phyloP scores from a whole-genome alignment of 2,113 vertebrate genomes.

The Thunnus maccoyii region DNA sequence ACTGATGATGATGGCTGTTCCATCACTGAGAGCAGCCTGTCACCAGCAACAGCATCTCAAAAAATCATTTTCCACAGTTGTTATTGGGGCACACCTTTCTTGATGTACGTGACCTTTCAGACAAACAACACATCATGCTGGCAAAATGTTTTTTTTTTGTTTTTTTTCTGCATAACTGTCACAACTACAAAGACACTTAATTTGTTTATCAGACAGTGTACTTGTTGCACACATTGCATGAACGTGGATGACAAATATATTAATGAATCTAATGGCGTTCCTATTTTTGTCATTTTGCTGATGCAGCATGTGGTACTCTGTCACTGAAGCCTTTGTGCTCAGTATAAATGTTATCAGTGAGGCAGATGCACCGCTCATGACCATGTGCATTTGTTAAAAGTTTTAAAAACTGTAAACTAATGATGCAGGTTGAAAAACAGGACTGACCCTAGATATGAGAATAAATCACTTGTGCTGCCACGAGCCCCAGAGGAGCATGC shows the following conservation, averaged over 20 bases:
- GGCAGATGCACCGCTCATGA: slow-evolving; percentile 5
- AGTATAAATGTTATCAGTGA: slow-evolving; percentile 7
- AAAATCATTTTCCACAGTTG: not conserved
- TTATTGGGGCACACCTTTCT: not conserved
- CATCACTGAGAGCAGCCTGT: not conserved
- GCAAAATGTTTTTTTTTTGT: not conserved
- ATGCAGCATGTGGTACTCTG: not conserved
- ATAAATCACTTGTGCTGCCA: slow-evolving; percentile 58
- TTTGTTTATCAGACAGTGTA: not conserved
- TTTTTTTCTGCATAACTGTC: not conserved
- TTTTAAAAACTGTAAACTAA: slow-evolving; percentile 36
- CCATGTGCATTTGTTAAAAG: slow-evolving; percentile 49
- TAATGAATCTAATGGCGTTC: not conserved
- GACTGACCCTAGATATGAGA: slow-evolving; percentile 33
- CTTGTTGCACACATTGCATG: not conserved
- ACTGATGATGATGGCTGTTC: slow-evolving; percentile 13
- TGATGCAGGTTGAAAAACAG: slow-evolving; percentile 31
- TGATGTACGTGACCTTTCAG: not conserved
- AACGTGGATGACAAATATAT: not conserved
- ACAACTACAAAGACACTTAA: not conserved
- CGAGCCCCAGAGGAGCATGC: slow-evolving; percentile 46
- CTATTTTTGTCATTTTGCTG: slow-evolving; percentile 6
- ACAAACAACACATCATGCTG: not conserved
- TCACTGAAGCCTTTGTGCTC: slow-evolving; percentile 21
- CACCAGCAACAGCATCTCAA: not conserved